These are phyloP conservation scores for Coturnix japonica DNA, from an alignment of 2,113 vertebrate species.

Conservation along the genomic window DNA sequence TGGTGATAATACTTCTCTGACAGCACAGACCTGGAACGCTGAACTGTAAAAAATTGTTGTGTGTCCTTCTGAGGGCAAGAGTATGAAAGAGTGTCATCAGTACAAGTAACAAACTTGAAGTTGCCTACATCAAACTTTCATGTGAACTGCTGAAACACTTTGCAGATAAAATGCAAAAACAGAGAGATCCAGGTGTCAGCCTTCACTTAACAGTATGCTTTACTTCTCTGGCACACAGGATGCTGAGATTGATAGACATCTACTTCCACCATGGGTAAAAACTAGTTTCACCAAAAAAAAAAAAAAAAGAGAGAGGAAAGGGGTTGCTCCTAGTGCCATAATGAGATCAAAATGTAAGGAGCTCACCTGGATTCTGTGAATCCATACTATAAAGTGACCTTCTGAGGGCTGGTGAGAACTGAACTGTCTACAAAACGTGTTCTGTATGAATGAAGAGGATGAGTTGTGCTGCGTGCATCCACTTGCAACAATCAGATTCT, in stretches of 20 bases:
- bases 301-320: too few species aligned
- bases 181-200: neutral
- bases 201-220: neutral
- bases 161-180: neutral
- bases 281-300: neutral
- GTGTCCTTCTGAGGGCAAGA: neutral
- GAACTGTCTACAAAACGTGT: neutral
- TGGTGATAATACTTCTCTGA: neutral
- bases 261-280: neutral
- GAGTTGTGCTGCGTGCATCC: neutral
- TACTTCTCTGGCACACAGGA: neutral
- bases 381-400: neutral
- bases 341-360: neutral
- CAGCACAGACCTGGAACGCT: neutral
- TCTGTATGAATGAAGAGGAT: neutral
- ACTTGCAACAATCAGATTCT: neutral
- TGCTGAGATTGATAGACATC: neutral
- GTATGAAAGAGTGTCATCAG: neutral
- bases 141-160: neutral
- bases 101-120: neutral
- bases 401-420: neutral
- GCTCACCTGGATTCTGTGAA: neutral
- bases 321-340: too few species aligned
- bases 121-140: neutral
- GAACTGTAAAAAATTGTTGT: neutral